Evolutionary conservation across 2,888 invertebrate genomes (phyloP), one percentile per base, ranked within the genome.

Genomic region (Clostera curtula): DNA sequence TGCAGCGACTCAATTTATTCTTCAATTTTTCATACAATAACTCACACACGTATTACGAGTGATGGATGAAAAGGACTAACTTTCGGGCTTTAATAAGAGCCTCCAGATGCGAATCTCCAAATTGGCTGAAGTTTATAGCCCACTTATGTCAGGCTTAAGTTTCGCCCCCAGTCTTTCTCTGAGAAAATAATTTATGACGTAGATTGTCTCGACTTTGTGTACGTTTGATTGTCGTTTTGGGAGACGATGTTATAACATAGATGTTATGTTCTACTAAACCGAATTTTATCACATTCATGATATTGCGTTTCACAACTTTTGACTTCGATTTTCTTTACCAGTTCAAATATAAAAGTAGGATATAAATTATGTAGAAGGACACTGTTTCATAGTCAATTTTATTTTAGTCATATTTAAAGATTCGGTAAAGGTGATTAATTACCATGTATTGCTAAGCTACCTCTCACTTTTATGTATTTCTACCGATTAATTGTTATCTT

Each of bases 1-100:
- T 79, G 82, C 82, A 83, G 80, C 82, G 83, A 83, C 83, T 82
- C 83, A 83, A 83, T 83, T 83, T 83, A 83, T 83, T 83, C 83
- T 83, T 80, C 83, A 83, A 83, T 83, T 83, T 83, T 83, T 83
- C 83, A 82, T 83, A 82, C 82, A 82, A 83, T 83, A 82, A 83
- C 82, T 83, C 83, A 83, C 82, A 83, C 73, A 82, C 82, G 82
- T 83, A 83, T 82, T 82, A 82, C 76, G 74, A 73, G 80, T 83
- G 83, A 83, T 83, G 83, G 83, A 83, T 83, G 83, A 80, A 83
- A 82, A 82, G 79, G 82, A 83, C 82, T 82, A 83, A 83, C 82
- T 82, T 83, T 83, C 82, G 82, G 82, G 82, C 82, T 83, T 83
- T 83, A 82, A 83, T 83, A 83, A 82, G 79, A 80, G 67, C 82